These are phyloP conservation scores for Saccostrea cuccullata DNA, from an alignment of 1,140 invertebrate species.

Conservation along the genomic window DNA sequence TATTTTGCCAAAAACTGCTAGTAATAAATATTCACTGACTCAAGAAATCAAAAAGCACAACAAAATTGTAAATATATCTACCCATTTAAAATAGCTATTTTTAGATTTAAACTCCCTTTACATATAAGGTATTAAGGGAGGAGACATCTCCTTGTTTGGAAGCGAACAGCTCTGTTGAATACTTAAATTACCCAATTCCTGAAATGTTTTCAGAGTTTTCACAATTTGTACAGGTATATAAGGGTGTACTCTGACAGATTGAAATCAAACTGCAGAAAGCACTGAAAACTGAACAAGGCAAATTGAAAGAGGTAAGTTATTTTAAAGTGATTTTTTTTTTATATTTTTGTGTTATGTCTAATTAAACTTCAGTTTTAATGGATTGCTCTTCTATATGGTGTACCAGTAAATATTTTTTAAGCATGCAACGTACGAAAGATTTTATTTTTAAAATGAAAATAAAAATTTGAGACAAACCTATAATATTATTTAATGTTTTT, in stretches of 20 bases:
- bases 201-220: background rate
- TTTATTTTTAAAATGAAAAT: background rate
- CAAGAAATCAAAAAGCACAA: too few species aligned
- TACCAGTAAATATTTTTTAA: too few species aligned
- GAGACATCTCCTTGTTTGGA: slow-evolving; percentile 14
- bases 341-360: background rate
- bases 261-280: background rate
- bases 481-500: background rate
- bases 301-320: background rate
- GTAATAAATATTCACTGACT: too few species aligned
- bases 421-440: too few species aligned
- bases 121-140: background rate
- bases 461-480: background rate
- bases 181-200: background rate
- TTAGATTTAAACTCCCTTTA: background rate
- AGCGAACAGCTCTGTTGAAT: background rate
- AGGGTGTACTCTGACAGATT: background rate
- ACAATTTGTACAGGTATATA: background rate
- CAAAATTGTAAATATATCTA: too few species aligned
- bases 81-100: slow-evolving; percentile 18
- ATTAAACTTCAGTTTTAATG: too few species aligned
- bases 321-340: background rate
- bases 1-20: too few species aligned
- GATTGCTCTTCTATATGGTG: too few species aligned
- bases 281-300: background rate